Evolutionary conservation across 1,140 invertebrate genomes (phyloP), one percentile per base, ranked within the genome.

Genomic region (Hyles vespertilio): DNA sequence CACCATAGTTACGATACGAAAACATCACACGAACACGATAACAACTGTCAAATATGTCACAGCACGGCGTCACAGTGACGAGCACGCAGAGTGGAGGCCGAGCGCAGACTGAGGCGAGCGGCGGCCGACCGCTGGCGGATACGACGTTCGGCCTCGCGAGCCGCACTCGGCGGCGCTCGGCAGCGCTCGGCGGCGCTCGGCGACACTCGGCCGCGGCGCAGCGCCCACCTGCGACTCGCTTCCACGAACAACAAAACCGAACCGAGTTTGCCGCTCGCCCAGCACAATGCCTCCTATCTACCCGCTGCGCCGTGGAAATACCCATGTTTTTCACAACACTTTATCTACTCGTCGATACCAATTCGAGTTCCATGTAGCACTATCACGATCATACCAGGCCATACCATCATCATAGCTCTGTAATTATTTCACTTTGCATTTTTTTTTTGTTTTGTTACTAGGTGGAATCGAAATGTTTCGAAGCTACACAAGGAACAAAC

Each of bases 1-100:
- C 84, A 89, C 80, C 84, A 89, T 89, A 89, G 83, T 89, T 89
- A 83, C 83, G 74, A 87, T 79, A 85, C 77, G 79, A 89, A 85
- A 87, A 87, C 86, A 89, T 89, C 63, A 84, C 84, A 84, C 77
- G 84, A 85, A 77, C 79, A 89, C 86, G 86, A 84, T 80, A 87
- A 85, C 81, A 88, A 85, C 86, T 89, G 86, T 89, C 83, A 89
- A 77, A 85, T 76, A 59, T 82, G 78, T 81, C 81, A 83, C 74
- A 79, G 76, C 75, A 76, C 79, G 78, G 72, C 81, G 83, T 83
- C 85, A 85, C 83, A 75, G 65, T 61, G 75, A 80, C 84, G 58
- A 71, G 59, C 74, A 63, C 45, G 59, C 71, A 67, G 70, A 67
- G 63, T 74, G 76, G 83, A 65, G 72, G 81, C 79, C 84, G 83